Conservation (phyloP, 2,113 vertebrate species). For the Phocoena phocoena region DNA sequence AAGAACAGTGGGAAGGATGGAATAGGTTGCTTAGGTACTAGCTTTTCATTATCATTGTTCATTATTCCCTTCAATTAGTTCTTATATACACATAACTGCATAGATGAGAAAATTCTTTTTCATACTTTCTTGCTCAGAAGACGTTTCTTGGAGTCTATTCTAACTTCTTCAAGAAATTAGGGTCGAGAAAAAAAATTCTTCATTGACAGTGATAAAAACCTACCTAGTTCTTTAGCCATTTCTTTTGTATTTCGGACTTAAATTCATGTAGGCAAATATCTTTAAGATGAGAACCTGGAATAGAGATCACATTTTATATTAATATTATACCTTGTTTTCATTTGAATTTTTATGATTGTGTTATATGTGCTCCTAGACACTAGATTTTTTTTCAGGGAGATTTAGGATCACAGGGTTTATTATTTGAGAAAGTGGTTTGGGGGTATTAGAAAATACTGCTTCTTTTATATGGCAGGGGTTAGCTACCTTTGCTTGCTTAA, state of each 20-base stretch:
- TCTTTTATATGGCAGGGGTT: background rate
- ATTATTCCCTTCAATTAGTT: background rate
- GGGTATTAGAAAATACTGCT: background rate
- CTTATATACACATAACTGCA: background rate
- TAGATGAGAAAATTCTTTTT: background rate
- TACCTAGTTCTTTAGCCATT: background rate
- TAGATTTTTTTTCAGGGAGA: background rate
- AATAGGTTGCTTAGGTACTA: background rate
- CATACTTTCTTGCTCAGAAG: background rate
- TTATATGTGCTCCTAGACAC: background rate
- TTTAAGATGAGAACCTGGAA: background rate
- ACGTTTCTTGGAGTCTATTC: background rate
- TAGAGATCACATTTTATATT: background rate
- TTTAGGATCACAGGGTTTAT: background rate
- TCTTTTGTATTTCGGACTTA: background rate
- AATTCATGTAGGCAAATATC: background rate
- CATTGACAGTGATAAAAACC: background rate
- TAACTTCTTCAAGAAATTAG: background rate
- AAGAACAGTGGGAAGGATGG: background rate
- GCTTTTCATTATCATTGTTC: background rate
- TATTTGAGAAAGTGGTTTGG: background rate
- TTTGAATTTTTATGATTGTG: background rate
- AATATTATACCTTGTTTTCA: background rate
- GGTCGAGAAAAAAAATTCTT: background rate
- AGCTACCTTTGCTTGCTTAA: background rate